phyloP scores from a whole-genome alignment of 2,113 vertebrate species.

The Python bivittatus region DNA sequence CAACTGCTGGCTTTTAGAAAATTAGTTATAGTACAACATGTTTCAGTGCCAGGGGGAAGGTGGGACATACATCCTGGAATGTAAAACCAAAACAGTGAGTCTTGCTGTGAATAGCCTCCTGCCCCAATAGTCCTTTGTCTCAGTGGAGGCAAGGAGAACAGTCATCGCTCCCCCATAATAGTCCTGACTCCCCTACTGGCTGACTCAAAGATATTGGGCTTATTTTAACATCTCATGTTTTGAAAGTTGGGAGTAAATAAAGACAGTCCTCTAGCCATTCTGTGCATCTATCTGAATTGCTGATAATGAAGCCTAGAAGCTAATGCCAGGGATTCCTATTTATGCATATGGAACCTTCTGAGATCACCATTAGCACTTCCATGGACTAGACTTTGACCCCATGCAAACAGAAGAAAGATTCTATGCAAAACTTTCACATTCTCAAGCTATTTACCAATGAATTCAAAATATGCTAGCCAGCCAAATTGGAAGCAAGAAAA shows the following conservation, averaged over 20 bases:
- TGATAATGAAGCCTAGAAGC: not conserved
- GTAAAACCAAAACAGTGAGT: not conserved
- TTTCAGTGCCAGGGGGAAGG: not conserved
- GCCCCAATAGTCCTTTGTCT: not conserved
- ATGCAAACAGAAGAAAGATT: not conserved
- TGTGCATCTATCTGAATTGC: not conserved
- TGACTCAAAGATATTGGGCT: not conserved
- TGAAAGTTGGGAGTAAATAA: not conserved
- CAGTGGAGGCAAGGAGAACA: not conserved
- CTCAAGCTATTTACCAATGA: not conserved
- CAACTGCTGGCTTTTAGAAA: not conserved
- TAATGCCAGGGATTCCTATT: not conserved
- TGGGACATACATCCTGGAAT: not conserved
- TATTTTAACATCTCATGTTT: not conserved
- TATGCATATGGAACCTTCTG: not conserved
- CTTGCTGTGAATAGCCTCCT: not conserved
- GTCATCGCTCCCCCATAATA: not conserved
- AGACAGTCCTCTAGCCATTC: not conserved
- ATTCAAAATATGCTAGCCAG: not conserved
- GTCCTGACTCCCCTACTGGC: not conserved
- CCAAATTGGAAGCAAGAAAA: not conserved
- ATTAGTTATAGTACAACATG: not conserved
- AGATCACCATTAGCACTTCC: not conserved
- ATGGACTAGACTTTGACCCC: not conserved
- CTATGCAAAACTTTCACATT: constrained; percentile 31